A percentile compares a stretch with the other conserved stretches of the same genome.
Evolutionary conservation across 1,140 invertebrate genomes (phyloP).

Genomic region (Drosophila suzukii): DNA sequence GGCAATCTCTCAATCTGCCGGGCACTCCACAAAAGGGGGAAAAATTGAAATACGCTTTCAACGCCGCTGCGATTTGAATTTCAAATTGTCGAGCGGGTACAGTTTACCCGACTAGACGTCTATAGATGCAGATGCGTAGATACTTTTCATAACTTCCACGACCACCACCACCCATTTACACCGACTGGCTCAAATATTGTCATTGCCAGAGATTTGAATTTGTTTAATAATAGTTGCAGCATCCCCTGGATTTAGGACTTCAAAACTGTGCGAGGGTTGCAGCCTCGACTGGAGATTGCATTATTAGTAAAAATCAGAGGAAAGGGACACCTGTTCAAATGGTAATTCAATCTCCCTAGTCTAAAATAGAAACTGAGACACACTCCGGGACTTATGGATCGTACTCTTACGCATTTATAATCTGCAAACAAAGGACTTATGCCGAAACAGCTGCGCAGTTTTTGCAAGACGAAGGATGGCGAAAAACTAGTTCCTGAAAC

Average conservation of each 20-base stretch:
- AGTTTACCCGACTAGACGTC: constrained; percentile 16
- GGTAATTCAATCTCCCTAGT: constrained; percentile 32
- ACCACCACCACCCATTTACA: constrained; percentile 24
- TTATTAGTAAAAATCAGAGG: constrained; percentile 18
- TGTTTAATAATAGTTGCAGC: constrained; percentile 30
- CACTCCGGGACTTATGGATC: constrained; percentile 28
- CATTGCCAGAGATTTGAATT: constrained; percentile 34
- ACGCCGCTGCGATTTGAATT: constrained; percentile 61
- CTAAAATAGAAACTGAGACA: constrained; percentile 30
- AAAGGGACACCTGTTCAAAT: constrained; percentile 49
- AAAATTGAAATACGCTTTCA: constrained; percentile 62
- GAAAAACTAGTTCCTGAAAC: constrained; percentile 44
- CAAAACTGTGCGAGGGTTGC: constrained; percentile 4
- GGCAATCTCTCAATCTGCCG: constrained; percentile 63
- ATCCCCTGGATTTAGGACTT: constrained; percentile 21
- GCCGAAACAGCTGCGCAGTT: constrained; percentile 39
- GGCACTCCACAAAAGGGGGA: constrained; percentile 47
- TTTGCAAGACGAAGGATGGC: constrained; percentile 20
- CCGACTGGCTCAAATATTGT: constrained; percentile 13
- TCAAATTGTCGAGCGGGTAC: constrained; percentile 56
- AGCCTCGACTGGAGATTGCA: constrained; percentile 12
- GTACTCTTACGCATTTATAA: constrained; percentile 28
- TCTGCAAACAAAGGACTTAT: constrained; percentile 36
- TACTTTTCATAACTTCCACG: constrained; percentile 35
- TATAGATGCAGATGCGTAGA: constrained; percentile 44